Evolutionary conservation across 1,140 invertebrate species (phyloP).

Genomic region (Temnothorax curvispinosus): DNA sequence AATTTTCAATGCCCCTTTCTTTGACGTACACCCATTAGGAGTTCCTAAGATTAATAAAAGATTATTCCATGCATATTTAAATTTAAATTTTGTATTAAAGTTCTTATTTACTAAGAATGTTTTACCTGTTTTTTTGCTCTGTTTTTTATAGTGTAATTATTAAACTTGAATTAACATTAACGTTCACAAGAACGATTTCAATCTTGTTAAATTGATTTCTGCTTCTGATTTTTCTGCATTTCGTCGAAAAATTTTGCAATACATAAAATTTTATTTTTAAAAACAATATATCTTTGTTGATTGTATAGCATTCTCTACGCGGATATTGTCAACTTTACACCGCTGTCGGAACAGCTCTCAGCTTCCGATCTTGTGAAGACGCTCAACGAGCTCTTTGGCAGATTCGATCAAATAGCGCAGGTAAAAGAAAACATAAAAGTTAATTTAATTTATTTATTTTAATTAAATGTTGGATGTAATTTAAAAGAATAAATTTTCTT

Average conservation of each 20-base stretch:
- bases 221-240: not conserved
- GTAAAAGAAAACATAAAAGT: conserved; percentile 83
- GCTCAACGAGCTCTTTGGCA: conserved; percentile 97
- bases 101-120: not conserved
- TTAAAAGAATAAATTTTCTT: not conserved
- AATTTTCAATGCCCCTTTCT: conserved; percentile 23
- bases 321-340: conserved; percentile 99
- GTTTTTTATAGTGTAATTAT: not conserved
- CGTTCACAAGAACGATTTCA: not conserved
- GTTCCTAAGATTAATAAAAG: not conserved
- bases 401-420: conserved; percentile 98
- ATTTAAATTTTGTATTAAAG: not conserved
- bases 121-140: not conserved
- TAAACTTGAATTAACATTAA: not conserved
- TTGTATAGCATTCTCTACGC: conserved; percentile 96
- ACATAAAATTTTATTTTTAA: not conserved
- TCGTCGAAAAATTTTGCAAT: not conserved
- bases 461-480: not conserved
- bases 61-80: not conserved
- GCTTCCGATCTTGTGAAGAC: conserved; percentile 98
- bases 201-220: not conserved
- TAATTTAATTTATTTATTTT: conserved; percentile 4
- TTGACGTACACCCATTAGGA: not conserved
- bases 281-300: conserved; percentile 23
- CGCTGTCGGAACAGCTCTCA: conserved; percentile 95